Percentiles rank a stretch among this genome's conserved stretches.
phyloP scores from a whole-genome alignment of 2,797 vertebrate species.

The Orientallactaga sibirica region DNA sequence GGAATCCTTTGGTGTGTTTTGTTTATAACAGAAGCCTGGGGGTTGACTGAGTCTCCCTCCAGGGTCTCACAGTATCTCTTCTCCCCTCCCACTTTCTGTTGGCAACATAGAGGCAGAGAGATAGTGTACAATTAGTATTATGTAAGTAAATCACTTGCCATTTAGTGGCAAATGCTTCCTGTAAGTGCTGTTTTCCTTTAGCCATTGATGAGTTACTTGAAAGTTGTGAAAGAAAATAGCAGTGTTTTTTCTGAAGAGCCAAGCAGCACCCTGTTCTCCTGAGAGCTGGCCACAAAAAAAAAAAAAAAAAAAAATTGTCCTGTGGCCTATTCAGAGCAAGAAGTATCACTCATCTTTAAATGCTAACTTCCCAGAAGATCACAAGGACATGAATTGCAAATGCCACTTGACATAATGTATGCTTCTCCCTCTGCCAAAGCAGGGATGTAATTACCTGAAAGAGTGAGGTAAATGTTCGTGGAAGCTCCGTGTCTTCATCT shows the following conservation, averaged over 20 bases:
- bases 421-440: slow-evolving; percentile 57
- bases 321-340: slow-evolving; percentile 42
- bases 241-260: slow-evolving; percentile 24
- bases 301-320: slow-evolving; percentile 43
- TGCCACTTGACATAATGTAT: slow-evolving; percentile 61
- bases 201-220: slow-evolving; percentile 36
- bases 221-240: slow-evolving; percentile 50
- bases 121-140: slow-evolving; percentile 43
- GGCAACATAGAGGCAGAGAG: not conserved
- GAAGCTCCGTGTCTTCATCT: slow-evolving; percentile 44
- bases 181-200: slow-evolving; percentile 36
- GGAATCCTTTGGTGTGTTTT: not conserved
- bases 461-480: slow-evolving; percentile 64
- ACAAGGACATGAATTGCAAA: slow-evolving; percentile 68
- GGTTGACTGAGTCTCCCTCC: not conserved
- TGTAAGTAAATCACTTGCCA: slow-evolving; percentile 53
- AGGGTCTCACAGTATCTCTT: slow-evolving; percentile 8
- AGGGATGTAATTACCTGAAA: slow-evolving; percentile 68
- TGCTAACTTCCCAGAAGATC: slow-evolving; percentile 66
- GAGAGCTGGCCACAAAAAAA: slow-evolving; percentile 9
- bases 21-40: slow-evolving; percentile 33
- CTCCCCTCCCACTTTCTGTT: not conserved
- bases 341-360: slow-evolving; percentile 56
- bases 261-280: slow-evolving; percentile 14
- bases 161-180: slow-evolving; percentile 58